A percentile compares a stretch with the other conserved stretches of the same genome.
Conservation (phyloP, 2,113 vertebrate species). For the Mobula birostris region DNA sequence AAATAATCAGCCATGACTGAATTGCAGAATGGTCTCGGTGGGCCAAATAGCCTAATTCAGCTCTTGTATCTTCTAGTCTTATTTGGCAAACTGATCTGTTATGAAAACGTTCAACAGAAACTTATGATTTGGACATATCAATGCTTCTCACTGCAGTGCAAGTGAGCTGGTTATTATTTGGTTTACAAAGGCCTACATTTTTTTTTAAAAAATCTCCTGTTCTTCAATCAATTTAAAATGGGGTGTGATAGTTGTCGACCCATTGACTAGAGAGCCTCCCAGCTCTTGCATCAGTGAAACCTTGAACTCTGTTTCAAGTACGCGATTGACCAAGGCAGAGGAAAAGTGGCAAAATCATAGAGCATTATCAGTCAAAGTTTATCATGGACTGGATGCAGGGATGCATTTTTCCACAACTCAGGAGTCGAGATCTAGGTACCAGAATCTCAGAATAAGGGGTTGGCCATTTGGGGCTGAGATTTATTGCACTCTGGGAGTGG, state of each 20-base stretch:
- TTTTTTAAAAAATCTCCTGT: not conserved
- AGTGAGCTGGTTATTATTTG: not conserved
- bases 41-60: too few relatives aligned
- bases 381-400: too few relatives aligned
- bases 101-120: not conserved
- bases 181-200: not conserved
- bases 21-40: too few relatives aligned
- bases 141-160: not conserved
- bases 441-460: too few relatives aligned
- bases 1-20: too few relatives aligned
- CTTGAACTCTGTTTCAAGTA: not conserved
- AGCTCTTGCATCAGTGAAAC: not conserved
- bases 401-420: too few relatives aligned
- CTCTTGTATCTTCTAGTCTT: too few relatives aligned
- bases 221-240: not conserved
- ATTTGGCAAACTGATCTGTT: not conserved
- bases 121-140: not conserved
- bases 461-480: too few relatives aligned
- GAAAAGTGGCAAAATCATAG: not conserved
- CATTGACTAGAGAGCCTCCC: not conserved
- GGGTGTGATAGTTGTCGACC: not conserved
- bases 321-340: not conserved
- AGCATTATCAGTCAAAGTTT: too few relatives aligned
- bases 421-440: too few relatives aligned
- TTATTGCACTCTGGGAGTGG: too few relatives aligned